A percentile compares a stretch with the other conserved stretches of the same genome.
Conservation (phyloP, 2,797 vertebrate genomes). For the Acrossocheilus wenchowensis region DNA sequence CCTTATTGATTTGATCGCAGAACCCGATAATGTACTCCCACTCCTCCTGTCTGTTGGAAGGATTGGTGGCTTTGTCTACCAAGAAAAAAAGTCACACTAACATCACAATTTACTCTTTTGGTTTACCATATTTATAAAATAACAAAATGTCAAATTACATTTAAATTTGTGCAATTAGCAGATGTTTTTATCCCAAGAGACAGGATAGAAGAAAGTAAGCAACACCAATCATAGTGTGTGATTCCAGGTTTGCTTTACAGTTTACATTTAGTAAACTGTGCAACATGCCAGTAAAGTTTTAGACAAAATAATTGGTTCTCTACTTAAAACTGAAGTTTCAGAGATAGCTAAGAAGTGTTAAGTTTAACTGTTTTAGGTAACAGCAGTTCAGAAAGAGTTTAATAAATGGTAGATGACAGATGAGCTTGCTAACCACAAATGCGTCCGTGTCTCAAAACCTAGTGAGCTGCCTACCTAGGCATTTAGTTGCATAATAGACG, state of each 20-base stretch:
- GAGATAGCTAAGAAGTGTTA: not conserved
- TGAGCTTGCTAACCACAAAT: not conserved
- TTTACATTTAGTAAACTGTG: not conserved
- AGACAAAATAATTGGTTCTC: not conserved
- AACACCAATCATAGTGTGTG: not conserved
- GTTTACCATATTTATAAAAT: not conserved
- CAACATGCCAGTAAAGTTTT: not conserved
- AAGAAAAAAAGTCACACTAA: not conserved
- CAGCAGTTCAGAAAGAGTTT: not conserved
- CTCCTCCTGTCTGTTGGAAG: constrained; percentile 92
- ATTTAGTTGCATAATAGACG: not conserved
- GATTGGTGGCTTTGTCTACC: constrained; percentile 94
- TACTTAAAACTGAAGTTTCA: not conserved
- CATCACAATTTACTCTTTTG: not conserved
- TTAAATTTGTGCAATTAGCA: not conserved
- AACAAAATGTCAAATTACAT: not conserved
- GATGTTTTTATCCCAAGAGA: not conserved
- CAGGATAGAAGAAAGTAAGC: not conserved
- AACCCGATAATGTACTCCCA: constrained; percentile 96
- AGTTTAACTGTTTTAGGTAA: not conserved
- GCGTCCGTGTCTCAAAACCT: not conserved
- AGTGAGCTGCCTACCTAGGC: not conserved
- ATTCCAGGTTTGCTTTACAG: not conserved
- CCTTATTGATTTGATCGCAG: constrained; percentile 96
- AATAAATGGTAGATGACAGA: not conserved